These are phyloP conservation scores for Mantis religiosa DNA, from an alignment of 2,888 invertebrate genomes.

Conservation along the genomic window DNA sequence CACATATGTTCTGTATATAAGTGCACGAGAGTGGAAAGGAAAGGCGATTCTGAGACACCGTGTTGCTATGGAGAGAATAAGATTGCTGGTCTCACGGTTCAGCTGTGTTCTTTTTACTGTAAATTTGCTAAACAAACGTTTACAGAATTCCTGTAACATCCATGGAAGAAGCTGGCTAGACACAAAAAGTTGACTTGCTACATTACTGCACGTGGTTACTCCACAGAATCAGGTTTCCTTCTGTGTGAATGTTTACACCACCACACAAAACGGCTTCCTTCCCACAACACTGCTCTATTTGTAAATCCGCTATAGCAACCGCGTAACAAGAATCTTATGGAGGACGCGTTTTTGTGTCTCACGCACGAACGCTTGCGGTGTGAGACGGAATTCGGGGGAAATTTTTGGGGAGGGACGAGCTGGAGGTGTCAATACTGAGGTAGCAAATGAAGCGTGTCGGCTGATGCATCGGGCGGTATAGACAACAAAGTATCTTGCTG, in stretches of 20 bases:
- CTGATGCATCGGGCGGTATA: background rate
- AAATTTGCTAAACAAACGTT: background rate
- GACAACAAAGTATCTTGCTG: background rate
- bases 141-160: background rate
- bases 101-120: background rate
- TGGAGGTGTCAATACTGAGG: conserved; percentile 1
- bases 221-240: background rate
- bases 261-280: background rate
- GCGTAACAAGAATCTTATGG: background rate
- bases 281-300: background rate
- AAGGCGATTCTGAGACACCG: too few species aligned
- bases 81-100: background rate
- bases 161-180: background rate
- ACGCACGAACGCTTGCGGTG: conserved; percentile 1
- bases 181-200: background rate
- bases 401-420: background rate
- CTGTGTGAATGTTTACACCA: background rate
- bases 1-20: too few species aligned
- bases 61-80: background rate
- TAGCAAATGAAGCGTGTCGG: background rate
- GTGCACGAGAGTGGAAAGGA: too few species aligned
- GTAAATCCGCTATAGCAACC: background rate
- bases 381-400: background rate
- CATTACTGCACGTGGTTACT: background rate
- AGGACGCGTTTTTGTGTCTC: background rate